Evolutionary conservation across 2,113 vertebrate genomes (phyloP).

Genomic region (Charina bottae): DNA sequence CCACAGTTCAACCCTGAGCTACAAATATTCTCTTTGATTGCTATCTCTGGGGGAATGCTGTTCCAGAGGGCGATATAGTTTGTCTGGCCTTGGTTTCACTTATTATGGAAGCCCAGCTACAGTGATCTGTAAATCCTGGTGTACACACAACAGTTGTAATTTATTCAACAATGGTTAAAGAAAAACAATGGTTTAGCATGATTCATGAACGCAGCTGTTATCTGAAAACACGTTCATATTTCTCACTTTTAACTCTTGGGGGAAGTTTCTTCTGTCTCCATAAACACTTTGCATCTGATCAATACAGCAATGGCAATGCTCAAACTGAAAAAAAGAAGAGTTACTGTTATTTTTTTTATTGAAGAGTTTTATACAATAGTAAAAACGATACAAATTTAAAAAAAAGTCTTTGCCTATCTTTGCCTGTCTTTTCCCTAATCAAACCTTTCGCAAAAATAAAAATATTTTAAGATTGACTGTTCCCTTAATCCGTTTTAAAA

Average conservation of each 20-base stretch:
- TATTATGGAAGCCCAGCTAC: too few species aligned
- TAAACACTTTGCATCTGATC: neutral
- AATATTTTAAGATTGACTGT: neutral
- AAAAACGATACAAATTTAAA: neutral
- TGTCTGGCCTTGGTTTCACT: too few species aligned
- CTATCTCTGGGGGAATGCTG: too few species aligned
- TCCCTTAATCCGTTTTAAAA: too few species aligned
- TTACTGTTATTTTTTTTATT: too few species aligned
- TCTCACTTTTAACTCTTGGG: neutral
- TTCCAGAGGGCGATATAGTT: too few species aligned
- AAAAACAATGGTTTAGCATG: neutral
- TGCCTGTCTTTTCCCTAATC: neutral
- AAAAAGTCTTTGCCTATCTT: too few species aligned
- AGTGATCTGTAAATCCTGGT: too few species aligned
- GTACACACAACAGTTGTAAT: neutral
- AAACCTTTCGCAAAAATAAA: neutral
- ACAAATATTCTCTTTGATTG: too few species aligned
- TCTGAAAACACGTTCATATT: neutral
- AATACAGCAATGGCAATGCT: neutral
- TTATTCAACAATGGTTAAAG: neutral
- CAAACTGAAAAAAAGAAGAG: conserved; percentile 24
- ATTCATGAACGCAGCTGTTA: neutral
- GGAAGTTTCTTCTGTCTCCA: neutral
- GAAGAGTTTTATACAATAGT: neutral
- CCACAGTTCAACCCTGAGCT: too few species aligned